Evolutionary conservation across 2,797 vertebrate genomes (phyloP).

Genomic region (Monodelphis domestica): DNA sequence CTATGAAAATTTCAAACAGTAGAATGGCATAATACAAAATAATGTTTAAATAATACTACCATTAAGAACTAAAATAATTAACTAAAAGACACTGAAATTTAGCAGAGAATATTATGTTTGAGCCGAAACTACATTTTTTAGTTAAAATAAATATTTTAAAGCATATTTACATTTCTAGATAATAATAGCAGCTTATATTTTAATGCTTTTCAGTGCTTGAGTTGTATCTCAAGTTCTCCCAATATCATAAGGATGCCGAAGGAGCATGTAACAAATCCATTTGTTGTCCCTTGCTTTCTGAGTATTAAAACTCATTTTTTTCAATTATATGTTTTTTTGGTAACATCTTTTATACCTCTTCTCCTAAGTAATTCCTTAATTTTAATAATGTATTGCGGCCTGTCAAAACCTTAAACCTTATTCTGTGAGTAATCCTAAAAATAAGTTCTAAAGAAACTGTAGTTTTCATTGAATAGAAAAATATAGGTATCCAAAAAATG

Average conservation of each 20-base stretch:
- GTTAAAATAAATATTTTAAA: neutral
- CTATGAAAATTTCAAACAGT: neutral
- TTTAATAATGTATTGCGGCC: too few species aligned
- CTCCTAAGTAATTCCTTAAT: neutral
- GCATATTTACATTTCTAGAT: neutral
- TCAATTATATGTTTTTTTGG: neutral
- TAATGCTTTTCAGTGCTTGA: neutral
- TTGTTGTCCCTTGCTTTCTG: neutral
- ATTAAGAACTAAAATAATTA: neutral
- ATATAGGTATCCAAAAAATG: neutral
- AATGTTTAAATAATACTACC: neutral
- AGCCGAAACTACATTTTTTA: neutral
- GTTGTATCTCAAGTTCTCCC: neutral
- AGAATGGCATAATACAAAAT: neutral
- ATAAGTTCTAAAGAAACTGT: neutral
- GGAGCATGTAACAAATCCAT: too few species aligned
- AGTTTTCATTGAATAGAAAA: neutral
- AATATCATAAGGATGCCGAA: neutral
- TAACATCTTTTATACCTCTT: neutral
- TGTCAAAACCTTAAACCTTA: neutral
- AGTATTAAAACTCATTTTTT: neutral
- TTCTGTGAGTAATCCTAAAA: neutral
- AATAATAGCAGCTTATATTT: neutral
- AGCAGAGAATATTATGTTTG: neutral
- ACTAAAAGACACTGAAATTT: neutral